These are phyloP conservation scores for Polymixis lichenea DNA, from an alignment of 2,888 invertebrate genomes.

Conservation along the genomic window DNA sequence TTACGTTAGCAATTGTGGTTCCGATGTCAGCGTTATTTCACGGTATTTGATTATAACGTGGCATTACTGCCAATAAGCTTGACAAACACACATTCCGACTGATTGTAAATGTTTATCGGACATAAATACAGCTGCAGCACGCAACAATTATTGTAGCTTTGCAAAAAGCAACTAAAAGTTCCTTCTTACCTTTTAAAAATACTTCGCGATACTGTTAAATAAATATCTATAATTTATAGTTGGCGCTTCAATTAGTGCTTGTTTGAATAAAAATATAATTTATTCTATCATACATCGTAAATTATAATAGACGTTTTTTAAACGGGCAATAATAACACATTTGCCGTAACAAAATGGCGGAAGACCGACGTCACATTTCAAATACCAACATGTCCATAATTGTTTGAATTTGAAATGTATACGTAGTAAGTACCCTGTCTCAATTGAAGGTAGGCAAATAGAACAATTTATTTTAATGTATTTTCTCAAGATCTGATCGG, in stretches of 20 bases:
- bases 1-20: slow-evolving; percentile 59
- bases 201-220: slow-evolving; percentile 35
- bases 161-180: slow-evolving; percentile 34
- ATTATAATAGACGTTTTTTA: slow-evolving; percentile 29
- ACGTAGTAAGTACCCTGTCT: slow-evolving; percentile 25
- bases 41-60: slow-evolving; percentile 58
- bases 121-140: slow-evolving; percentile 61
- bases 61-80: slow-evolving; percentile 61
- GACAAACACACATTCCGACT: slow-evolving; percentile 59
- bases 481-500: slow-evolving; percentile 86
- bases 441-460: slow-evolving; percentile 64
- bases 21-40: slow-evolving; percentile 51
- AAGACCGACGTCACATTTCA: slow-evolving; percentile 42
- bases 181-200: slow-evolving; percentile 26
- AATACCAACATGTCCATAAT: slow-evolving; percentile 35
- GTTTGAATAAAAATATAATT: slow-evolving; percentile 38
- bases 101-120: slow-evolving; percentile 60
- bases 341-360: slow-evolving; percentile 47
- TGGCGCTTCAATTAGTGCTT: slow-evolving; percentile 43
- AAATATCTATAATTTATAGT: slow-evolving; percentile 52
- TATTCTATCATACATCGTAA: slow-evolving; percentile 21
- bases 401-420: slow-evolving; percentile 33
- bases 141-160: slow-evolving; percentile 42
- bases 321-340: slow-evolving; percentile 41
- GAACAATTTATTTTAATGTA: slow-evolving; percentile 81